Evolutionary conservation across 2,888 invertebrate genomes (phyloP).

Genomic region (Hydrotaea cyrtoneurina): DNA sequence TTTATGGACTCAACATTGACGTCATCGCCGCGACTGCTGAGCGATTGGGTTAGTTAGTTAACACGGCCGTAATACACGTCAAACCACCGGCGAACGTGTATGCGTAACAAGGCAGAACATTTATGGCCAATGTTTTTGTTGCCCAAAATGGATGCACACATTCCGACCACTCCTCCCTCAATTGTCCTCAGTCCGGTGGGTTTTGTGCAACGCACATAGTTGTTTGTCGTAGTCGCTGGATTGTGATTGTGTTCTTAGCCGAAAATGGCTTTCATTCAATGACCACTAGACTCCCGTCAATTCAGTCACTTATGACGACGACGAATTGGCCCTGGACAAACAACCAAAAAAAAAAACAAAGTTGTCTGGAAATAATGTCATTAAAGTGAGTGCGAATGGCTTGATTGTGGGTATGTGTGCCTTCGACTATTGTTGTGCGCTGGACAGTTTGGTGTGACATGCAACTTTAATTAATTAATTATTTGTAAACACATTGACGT

Average conservation of each 20-base stretch:
- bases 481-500: slow-evolving; percentile 14
- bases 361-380: slow-evolving; percentile 3
- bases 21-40: not conserved
- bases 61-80: not conserved
- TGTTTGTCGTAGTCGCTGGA: not conserved
- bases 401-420: not conserved
- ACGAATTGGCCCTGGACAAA: not conserved
- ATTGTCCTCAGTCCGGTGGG: not conserved
- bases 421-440: not conserved
- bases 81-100: not conserved
- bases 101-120: slow-evolving; percentile 35
- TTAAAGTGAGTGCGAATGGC: not conserved
- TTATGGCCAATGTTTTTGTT: slow-evolving; percentile 59
- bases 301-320: not conserved
- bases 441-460: not conserved
- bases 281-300: not conserved
- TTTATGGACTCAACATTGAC: not conserved
- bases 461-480: slow-evolving; percentile 19
- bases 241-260: not conserved
- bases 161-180: too few relatives aligned
- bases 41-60: not conserved
- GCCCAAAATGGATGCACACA: slow-evolving; percentile 47
- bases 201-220: not conserved
- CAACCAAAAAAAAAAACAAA: too few relatives aligned
- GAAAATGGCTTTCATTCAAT: not conserved